Evolutionary conservation across 2,113 vertebrate genomes (phyloP).

Genomic region (Myiagra hebetior): DNA sequence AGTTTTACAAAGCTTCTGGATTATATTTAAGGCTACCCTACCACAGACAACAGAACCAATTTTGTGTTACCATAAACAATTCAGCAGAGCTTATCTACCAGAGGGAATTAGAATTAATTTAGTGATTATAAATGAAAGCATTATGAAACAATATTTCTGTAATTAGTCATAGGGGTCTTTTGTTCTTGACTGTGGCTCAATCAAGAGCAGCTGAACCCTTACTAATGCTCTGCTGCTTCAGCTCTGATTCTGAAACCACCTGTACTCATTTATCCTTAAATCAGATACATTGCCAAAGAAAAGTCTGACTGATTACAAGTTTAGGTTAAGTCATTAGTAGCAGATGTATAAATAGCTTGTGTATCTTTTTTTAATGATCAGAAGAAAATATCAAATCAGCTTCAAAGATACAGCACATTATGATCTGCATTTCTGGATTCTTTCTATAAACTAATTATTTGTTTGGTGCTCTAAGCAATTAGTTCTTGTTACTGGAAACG

Average conservation of each 20-base stretch:
- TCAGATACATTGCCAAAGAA: background rate
- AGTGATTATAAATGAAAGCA: background rate
- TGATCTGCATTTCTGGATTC: conserved; percentile 13
- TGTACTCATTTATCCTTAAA: background rate
- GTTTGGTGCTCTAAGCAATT: conserved; percentile 39
- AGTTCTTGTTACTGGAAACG: background rate
- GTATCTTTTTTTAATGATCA: conserved; percentile 2
- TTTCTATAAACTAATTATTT: conserved; percentile 43
- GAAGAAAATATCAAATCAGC: background rate
- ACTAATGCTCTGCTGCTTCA: background rate
- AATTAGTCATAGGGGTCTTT: background rate
- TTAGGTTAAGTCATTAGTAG: conserved; percentile 27
- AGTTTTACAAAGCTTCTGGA: background rate
- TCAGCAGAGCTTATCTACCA: background rate
- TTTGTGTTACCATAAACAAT: background rate
- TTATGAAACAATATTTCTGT: background rate
- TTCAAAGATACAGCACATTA: conserved; percentile 36
- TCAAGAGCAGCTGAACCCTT: background rate
- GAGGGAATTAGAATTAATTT: background rate
- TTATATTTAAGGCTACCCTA: background rate
- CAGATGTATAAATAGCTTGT: conserved; percentile 1
- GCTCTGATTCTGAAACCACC: background rate
- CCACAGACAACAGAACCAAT: background rate
- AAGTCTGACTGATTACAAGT: background rate
- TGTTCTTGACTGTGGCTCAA: background rate